Percentiles rank a stretch among this genome's conserved stretches.
These are phyloP conservation scores for Panurus biarmicus DNA, from an alignment of 2,113 vertebrate species.

Conservation along the genomic window DNA sequence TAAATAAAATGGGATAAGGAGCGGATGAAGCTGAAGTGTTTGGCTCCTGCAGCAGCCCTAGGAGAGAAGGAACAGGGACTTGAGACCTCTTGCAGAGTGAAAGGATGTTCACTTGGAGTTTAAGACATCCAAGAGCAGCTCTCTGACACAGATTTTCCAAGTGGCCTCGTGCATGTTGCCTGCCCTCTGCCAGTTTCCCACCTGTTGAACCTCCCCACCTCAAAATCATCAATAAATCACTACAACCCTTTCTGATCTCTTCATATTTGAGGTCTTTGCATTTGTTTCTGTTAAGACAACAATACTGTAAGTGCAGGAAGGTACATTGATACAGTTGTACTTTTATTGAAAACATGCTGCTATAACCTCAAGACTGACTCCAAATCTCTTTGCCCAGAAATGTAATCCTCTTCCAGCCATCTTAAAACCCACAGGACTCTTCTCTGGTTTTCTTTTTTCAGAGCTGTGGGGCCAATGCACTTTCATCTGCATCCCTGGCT, in stretches of 20 bases:
- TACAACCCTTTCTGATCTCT: neutral
- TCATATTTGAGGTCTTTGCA: neutral
- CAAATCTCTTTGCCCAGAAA: neutral
- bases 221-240: neutral
- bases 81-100: neutral
- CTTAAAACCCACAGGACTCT: neutral
- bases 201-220: neutral
- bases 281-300: neutral
- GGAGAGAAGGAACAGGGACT: neutral
- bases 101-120: neutral
- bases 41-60: neutral
- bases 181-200: neutral
- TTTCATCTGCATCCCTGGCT: neutral
- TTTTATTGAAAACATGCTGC: neutral
- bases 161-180: neutral
- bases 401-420: neutral
- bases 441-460: neutral
- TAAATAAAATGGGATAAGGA: neutral
- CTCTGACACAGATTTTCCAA: neutral
- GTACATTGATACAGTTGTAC: neutral
- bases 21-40: neutral
- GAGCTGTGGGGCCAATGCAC: neutral
- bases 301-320: neutral
- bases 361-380: neutral
- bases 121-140: neutral